These are phyloP conservation scores for Illadopsis cleaveri DNA, from an alignment of 2,113 vertebrate species.

Conservation along the genomic window DNA sequence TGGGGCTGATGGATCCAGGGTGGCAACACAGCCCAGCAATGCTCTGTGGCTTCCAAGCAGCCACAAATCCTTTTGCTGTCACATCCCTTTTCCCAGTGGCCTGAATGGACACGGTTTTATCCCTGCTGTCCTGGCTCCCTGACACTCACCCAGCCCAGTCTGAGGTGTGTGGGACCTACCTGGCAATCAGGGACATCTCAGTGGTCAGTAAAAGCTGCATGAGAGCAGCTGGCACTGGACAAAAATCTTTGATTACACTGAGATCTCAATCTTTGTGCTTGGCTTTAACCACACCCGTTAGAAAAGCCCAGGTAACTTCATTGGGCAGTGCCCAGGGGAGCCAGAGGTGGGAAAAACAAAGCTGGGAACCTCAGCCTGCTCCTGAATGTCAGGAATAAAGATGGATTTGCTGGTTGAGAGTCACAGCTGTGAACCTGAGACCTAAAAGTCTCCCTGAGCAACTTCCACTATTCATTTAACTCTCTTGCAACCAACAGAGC, in stretches of 20 bases:
- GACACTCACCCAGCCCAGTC: neutral
- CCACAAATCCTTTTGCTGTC: neutral
- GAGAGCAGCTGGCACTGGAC: neutral
- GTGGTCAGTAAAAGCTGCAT: neutral
- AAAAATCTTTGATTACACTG: neutral
- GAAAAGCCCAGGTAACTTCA: neutral
- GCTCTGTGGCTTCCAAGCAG: neutral
- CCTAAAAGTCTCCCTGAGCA: neutral
- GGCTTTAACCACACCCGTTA: neutral
- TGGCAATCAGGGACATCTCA: neutral
- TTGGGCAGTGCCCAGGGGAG: neutral
- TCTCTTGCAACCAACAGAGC: neutral
- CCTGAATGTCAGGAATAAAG: neutral
- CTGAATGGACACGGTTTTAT: fast-evolving
- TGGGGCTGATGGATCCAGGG: neutral
- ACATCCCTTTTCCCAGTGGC: neutral
- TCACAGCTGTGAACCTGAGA: neutral
- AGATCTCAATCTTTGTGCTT: neutral
- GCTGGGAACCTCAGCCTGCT: neutral
- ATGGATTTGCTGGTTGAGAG: neutral
- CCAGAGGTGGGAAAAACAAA: neutral
- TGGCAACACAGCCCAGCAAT: neutral
- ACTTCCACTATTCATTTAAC: neutral
- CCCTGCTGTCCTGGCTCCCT: neutral
- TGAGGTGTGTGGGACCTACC: neutral